Evolutionary conservation across 2,797 vertebrate genomes (phyloP).

Genomic region (Melanotaenia nigrans): DNA sequence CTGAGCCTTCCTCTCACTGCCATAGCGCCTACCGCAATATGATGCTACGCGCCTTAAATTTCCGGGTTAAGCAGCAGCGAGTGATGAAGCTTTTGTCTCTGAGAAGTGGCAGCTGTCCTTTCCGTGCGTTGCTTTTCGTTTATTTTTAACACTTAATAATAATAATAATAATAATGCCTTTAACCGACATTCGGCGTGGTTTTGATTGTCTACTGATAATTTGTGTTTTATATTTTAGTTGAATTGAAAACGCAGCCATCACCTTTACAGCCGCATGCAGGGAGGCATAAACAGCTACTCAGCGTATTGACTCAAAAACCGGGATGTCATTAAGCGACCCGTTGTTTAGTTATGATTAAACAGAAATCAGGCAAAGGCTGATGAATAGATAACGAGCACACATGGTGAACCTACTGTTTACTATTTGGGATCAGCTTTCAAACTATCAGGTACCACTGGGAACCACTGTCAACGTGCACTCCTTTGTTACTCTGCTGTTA

Average conservation of each 20-base stretch:
- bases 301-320: conserved; percentile 19
- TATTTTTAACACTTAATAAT: neutral
- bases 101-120: neutral
- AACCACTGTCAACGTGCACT: conserved; percentile 41
- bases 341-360: neutral
- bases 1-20: conserved; percentile 40
- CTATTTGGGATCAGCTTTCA: conserved; percentile 54
- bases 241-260: conserved; percentile 4
- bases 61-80: conserved; percentile 65
- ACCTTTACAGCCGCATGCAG: conserved; percentile 14
- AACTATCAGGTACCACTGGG: conserved; percentile 54
- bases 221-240: neutral
- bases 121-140: conserved; percentile 7
- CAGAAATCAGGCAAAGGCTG: neutral
- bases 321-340: neutral
- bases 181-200: neutral
- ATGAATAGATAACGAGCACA: conserved; percentile 63
- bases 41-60: conserved; percentile 71
- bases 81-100: conserved; percentile 53
- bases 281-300: neutral
- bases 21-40: conserved; percentile 68
- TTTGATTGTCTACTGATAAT: conserved; percentile 1
- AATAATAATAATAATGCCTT: neutral
- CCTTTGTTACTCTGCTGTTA: conserved; percentile 35
- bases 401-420: conserved; percentile 45